phyloP scores from a whole-genome alignment of 2,797 vertebrate genomes.

The Rhinatrema bivittatum region DNA sequence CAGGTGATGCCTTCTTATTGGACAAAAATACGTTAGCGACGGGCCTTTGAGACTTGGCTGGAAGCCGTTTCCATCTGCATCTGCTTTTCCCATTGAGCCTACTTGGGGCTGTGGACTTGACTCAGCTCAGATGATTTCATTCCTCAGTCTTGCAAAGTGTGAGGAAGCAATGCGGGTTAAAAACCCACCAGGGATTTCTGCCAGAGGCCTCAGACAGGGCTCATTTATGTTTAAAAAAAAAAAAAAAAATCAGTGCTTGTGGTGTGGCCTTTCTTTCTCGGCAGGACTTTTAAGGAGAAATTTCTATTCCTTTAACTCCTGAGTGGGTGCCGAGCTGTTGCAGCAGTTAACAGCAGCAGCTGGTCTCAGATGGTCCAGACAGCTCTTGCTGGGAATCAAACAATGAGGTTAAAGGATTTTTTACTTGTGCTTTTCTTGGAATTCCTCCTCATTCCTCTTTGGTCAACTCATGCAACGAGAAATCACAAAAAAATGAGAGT shows the following conservation, averaged over 20 bases:
- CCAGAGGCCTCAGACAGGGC: not conserved
- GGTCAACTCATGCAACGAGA: too few relatives aligned
- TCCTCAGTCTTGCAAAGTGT: conserved; percentile 2
- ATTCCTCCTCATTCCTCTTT: too few relatives aligned
- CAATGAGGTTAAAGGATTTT: too few relatives aligned
- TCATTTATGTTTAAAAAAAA: too few relatives aligned
- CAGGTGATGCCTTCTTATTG: too few relatives aligned
- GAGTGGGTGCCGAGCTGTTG: too few relatives aligned
- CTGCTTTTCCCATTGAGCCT: not conserved
- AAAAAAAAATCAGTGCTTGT: too few relatives aligned
- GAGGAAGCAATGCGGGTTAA: conserved; percentile 23
- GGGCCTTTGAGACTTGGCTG: too few relatives aligned
- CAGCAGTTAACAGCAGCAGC: not conserved
- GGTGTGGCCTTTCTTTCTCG: conserved; percentile 12
- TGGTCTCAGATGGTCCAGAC: conserved; percentile 4
- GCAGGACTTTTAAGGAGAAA: not conserved
- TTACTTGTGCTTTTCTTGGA: too few relatives aligned
- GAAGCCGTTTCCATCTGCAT: not conserved
- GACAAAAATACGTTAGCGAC: too few relatives aligned
- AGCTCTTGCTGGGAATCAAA: conserved; percentile 8
- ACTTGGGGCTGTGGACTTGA: conserved; percentile 24
- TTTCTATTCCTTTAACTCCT: not conserved
- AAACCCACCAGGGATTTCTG: conserved; percentile 11
- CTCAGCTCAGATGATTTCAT: conserved; percentile 28
- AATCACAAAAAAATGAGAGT: too few relatives aligned